Percentiles rank a stretch among this genome's conserved stretches.
Evolutionary conservation across 2,888 invertebrate genomes (phyloP).

Genomic region (Spialia ferax): DNA sequence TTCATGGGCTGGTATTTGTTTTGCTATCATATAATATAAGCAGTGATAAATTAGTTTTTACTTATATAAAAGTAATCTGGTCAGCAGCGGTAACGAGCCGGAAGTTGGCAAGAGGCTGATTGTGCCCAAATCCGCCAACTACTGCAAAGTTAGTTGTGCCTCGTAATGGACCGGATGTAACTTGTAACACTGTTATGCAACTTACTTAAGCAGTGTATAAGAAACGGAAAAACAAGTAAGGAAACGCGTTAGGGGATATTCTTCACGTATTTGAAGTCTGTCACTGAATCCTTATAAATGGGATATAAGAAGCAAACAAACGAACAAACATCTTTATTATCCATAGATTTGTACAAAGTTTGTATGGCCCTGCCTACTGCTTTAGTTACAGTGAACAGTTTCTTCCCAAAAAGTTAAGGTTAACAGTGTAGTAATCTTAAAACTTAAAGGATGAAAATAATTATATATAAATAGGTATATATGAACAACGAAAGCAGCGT

Average conservation of each 20-base stretch:
- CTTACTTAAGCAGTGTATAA: not conserved
- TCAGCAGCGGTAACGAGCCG: not conserved
- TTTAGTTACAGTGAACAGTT: too few species aligned
- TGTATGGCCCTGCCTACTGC: too few species aligned
- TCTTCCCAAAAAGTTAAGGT: too few species aligned
- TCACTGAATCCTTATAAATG: not conserved
- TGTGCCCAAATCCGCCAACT: not conserved
- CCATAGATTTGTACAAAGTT: too few species aligned
- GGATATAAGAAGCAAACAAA: too few species aligned
- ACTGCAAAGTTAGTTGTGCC: not conserved
- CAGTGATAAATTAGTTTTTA: not conserved
- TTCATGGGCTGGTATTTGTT: too few species aligned
- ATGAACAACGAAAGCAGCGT: too few species aligned
- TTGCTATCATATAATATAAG: too few species aligned
- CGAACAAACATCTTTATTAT: too few species aligned
- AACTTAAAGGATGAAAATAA: too few species aligned
- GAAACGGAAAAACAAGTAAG: not conserved
- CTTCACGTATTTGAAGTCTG: not conserved
- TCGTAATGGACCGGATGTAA: constrained; percentile 3
- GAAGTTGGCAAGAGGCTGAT: not conserved
- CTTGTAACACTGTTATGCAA: constrained; percentile 7
- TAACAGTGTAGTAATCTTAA: too few species aligned
- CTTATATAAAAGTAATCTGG: not conserved
- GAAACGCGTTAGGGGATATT: not conserved
- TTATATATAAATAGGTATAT: too few species aligned